phyloP scores from a whole-genome alignment of 2,888 invertebrate genomes.

The Drosophila phalerata region DNA sequence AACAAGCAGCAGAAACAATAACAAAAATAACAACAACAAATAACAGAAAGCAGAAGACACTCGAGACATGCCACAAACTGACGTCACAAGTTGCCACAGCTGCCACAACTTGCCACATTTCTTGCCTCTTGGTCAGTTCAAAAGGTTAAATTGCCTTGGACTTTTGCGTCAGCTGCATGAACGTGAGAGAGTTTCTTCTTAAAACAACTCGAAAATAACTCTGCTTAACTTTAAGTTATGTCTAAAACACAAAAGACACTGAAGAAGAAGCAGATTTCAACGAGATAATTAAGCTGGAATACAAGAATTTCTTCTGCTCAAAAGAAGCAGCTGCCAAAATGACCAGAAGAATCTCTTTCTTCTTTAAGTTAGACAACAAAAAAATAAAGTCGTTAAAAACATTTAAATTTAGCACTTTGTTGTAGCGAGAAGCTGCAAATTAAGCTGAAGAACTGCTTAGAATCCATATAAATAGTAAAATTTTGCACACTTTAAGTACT shows the following conservation, averaged over 20 bases:
- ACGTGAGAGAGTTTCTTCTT: slow-evolving; percentile 73
- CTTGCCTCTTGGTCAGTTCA: slow-evolving; percentile 63
- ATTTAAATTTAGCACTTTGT: slow-evolving; percentile 1
- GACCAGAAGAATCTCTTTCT: slow-evolving; percentile 12
- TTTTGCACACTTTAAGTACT: neutral
- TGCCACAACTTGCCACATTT: neutral
- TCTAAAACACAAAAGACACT: slow-evolving; percentile 10
- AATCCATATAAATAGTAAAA: slow-evolving; percentile 1
- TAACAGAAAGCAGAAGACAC: slow-evolving; percentile 20
- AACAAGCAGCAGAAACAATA: slow-evolving; percentile 55
- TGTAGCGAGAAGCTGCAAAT: neutral
- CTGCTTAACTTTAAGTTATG: slow-evolving; percentile 11
- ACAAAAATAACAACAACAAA: slow-evolving; percentile 32
- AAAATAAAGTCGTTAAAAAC: neutral
- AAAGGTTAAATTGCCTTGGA: slow-evolving; percentile 70
- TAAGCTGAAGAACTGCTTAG: neutral
- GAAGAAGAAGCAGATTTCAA: slow-evolving; percentile 9
- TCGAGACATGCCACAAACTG: slow-evolving; percentile 50
- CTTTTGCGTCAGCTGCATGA: slow-evolving; percentile 48
- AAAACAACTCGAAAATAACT: neutral
- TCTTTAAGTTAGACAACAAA: neutral
- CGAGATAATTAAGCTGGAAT: slow-evolving; percentile 37
- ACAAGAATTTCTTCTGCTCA: slow-evolving; percentile 8
- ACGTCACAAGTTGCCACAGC: slow-evolving; percentile 62
- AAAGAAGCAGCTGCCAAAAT: slow-evolving; percentile 11